Base-by-base conservation (phyloP, 2,797 vertebrate species). In the Lepus townsendii region DNA sequence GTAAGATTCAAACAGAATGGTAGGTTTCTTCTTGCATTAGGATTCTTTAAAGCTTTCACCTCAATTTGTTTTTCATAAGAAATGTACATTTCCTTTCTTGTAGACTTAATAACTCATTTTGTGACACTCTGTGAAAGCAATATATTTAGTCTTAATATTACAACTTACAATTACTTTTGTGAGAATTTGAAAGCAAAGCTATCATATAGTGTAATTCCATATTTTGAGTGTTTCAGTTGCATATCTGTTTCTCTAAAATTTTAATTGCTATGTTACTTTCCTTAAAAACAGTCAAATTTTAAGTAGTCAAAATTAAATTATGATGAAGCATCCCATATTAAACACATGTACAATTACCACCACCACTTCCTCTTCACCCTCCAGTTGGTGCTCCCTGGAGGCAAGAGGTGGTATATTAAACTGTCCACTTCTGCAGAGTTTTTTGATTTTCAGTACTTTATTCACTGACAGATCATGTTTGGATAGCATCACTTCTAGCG, bases 1-100 rank as follows among this genome's bases (percentile, higher is more conserved):
- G 1, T 54, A 27, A 94, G 93, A 93, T 92, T 35, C 54, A 93
- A 90, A 76, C n/a, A 76, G 11, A 91, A 94, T 8, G 50, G 13
- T 19, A 32, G 11, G 26, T 88, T 87, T 91, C 50, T 79, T 90
- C 27, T 35, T 47, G 26, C 38, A 65, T 30, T 52, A 17, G 47
- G 27, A 30, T 66, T 35, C 1, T 75, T 73, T 47, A 52, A 95
- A 93, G 26, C 87, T 71, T 82, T 13, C 1, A 47, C 19, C 11
- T 85, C 3, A 27, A 12, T 14, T 68, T 90, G 78, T 86, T 77
- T 93, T 78, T 24, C 14, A 32, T 75, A 42, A 71, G 60, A 88
- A 94, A 42, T 65, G 1, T 72, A 0, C 16, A 84, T 71, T 80
- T 83, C 66, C 35, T 88, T 71, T 78, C 22, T 80, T 38, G 91